phyloP scores from a whole-genome alignment of 2,888 invertebrate genomes.

The Subacronicta megacephala region DNA sequence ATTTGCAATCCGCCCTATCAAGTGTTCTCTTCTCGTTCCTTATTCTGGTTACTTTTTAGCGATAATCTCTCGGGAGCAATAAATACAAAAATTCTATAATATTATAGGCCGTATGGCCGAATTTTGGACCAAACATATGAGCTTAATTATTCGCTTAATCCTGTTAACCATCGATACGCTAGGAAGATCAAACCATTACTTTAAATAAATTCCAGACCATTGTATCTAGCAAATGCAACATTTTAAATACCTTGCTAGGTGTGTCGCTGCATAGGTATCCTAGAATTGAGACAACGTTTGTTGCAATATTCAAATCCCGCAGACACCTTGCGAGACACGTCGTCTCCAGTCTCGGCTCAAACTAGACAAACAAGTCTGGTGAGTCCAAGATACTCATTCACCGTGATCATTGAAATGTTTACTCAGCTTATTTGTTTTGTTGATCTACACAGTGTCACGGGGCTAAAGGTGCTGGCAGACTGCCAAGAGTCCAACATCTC shows the following conservation, averaged over 20 bases:
- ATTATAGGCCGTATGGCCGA: too few species aligned
- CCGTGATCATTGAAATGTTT: conserved; percentile 36
- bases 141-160: too few species aligned
- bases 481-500: too few species aligned
- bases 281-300: conserved; percentile 20
- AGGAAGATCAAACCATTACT: too few species aligned
- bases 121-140: too few species aligned
- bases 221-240: not conserved
- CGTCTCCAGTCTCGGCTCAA: conserved; percentile 35
- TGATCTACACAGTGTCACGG: conserved; percentile 1
- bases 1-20: too few species aligned
- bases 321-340: conserved; percentile 39
- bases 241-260: conserved; percentile 8
- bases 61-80: too few species aligned
- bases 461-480: not conserved
- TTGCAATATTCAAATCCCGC: conserved; percentile 38
- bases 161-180: too few species aligned
- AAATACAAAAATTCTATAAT: too few species aligned
- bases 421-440: conserved; percentile 22
- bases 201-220: not conserved
- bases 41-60: too few species aligned
- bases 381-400: conserved; percentile 34
- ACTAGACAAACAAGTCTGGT: conserved; percentile 27
- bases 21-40: too few species aligned
- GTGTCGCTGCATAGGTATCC: conserved; percentile 11